These are phyloP conservation scores for Metalampra italica DNA, from an alignment of 2,888 invertebrate genomes.

Conservation along the genomic window DNA sequence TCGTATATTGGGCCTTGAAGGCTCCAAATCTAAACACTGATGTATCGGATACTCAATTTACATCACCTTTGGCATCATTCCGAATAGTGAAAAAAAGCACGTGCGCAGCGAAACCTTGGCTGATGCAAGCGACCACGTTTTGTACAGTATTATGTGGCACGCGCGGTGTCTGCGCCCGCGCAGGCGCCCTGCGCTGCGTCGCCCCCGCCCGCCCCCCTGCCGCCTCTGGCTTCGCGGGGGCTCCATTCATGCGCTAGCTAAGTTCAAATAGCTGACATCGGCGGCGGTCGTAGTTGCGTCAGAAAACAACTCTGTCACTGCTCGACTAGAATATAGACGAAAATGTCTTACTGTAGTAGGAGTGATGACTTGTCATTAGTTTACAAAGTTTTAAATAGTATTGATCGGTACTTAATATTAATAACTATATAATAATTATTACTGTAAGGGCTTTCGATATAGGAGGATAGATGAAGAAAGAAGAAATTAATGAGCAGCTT, in stretches of 20 bases:
- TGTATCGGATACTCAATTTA: not conserved
- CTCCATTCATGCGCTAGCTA: not conserved
- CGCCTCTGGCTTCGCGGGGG: not conserved
- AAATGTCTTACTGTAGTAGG: too few relatives aligned
- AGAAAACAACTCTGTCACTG: not conserved
- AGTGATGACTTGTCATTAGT: too few relatives aligned
- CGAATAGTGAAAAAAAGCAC: not conserved
- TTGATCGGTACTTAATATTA: too few relatives aligned
- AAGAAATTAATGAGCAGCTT: too few relatives aligned
- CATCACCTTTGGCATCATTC: conserved; percentile 2
- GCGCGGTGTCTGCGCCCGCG: conserved; percentile 1
- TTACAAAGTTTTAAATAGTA: too few relatives aligned
- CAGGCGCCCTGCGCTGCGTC: too few relatives aligned
- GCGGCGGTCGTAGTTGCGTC: not conserved
- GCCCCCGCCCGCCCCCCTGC: not conserved
- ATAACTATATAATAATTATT: too few relatives aligned
- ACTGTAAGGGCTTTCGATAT: too few relatives aligned
- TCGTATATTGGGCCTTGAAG: too few relatives aligned
- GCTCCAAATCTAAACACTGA: not conserved
- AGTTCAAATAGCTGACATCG: not conserved
- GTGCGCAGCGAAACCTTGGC: conserved; percentile 12
- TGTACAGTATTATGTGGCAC: conserved; percentile 19
- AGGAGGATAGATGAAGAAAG: too few relatives aligned
- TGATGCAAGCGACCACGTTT: conserved; percentile 27
- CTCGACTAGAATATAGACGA: too few relatives aligned